These are phyloP conservation scores for Blennius ocellaris DNA, from an alignment of 2,113 vertebrate species.

Conservation along the genomic window DNA sequence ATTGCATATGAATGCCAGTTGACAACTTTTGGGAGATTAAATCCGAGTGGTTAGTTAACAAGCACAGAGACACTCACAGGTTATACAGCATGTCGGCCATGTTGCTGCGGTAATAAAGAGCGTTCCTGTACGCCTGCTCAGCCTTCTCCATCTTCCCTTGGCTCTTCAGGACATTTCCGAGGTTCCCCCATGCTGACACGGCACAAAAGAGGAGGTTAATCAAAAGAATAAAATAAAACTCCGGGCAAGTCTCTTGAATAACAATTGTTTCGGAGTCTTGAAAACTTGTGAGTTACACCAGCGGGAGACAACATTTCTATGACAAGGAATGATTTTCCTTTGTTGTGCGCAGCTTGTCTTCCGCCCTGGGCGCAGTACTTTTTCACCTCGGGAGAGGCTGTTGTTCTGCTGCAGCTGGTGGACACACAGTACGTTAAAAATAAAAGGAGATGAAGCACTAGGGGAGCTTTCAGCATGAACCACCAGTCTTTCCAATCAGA, in stretches of 20 bases:
- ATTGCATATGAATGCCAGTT: not conserved
- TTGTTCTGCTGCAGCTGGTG: conserved; percentile 38
- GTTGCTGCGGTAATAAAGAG: conserved; percentile 98
- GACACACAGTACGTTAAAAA: not conserved
- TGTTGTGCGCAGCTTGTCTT: conserved; percentile 17
- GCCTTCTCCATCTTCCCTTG: conserved; percentile 96
- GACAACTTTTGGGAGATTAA: not conserved
- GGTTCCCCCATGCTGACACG: conserved; percentile 96
- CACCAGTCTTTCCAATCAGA: conserved; percentile 41
- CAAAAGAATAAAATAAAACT: conserved; percentile 15
- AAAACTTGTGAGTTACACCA: conserved; percentile 27
- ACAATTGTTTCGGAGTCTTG: not conserved
- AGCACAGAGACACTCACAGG: conserved; percentile 88
- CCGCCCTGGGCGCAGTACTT: conserved; percentile 15
- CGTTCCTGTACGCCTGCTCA: conserved; percentile 96
- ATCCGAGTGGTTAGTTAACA: not conserved
- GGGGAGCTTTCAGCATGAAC: conserved; percentile 50
- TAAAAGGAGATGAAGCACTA: conserved; percentile 33
- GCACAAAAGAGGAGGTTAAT: conserved; percentile 49
- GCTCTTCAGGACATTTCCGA: conserved; percentile 99
- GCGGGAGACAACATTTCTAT: conserved; percentile 15
- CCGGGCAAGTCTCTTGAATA: not conserved
- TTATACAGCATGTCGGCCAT: conserved; percentile 99
- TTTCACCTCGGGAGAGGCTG: conserved; percentile 26
- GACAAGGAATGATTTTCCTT: conserved; percentile 36